Base-by-base conservation (phyloP, 2,888 invertebrate species). In the Nymphalis c-album region DNA sequence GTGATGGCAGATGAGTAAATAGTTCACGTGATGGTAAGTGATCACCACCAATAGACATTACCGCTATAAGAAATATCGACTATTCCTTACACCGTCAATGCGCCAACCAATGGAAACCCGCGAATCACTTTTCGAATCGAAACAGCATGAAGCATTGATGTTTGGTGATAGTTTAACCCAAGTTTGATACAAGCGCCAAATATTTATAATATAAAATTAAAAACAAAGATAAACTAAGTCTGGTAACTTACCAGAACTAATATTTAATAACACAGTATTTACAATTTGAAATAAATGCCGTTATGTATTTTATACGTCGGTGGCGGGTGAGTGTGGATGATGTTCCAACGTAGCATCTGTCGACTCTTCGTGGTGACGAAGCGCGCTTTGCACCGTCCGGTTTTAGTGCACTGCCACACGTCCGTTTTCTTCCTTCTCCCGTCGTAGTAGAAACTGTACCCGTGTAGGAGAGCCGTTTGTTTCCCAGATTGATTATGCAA, bases 271-370 rank as follows among this genome's bases (percentile, higher is more conserved):
- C 8, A 72, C 20, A n/a, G 68, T 31, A 60, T 50, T 60, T 57
- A 70, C 51, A 72, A 46, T 69, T 69, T 76, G 5, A 71, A 63
- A 63, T 73, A 75, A 20, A 74, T 26, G 3, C 76, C 77, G 60
- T 76, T 66, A 7, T 53, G 18, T 40, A 74, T 70, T 6, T 45
- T 62, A 50, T 55, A 74, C 8, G 18, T 64, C 0, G 73, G 66
- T 1, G 72, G 72, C 16, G 53, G 62, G 31, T 74, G 75, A 2
- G 53, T 68, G 48, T 75, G 75, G 7, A 47, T 31, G 5, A 53
- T 16, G 10, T 71, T 67, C 18, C 58, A 64, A 0, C 67, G 62
- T 22, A 71, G 16, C 16, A 74, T 63, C 13, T 63, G 16, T 7
- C 55, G 57, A 16, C 53, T 57, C 47, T 74, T 73, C 0, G 73